Percentiles rank a stretch among this genome's conserved stretches.
These are phyloP conservation scores for Eufriesea mexicana DNA, from an alignment of 1,140 invertebrate species.

Conservation along the genomic window DNA sequence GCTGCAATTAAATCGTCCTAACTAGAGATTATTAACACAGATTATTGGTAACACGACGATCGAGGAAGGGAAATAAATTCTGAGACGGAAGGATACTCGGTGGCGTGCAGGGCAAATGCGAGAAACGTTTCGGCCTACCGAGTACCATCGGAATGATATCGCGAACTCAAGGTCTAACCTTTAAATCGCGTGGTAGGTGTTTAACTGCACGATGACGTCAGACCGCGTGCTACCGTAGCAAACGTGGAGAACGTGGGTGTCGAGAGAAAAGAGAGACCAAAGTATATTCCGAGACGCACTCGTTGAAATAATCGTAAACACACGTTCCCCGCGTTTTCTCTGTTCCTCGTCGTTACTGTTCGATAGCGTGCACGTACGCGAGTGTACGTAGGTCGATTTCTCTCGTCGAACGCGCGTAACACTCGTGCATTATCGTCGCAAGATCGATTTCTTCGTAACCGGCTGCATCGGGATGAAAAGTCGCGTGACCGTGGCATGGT, in stretches of 20 bases:
- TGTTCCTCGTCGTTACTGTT: background rate
- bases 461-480: conserved; percentile 46
- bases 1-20: too few species aligned
- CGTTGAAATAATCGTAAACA: background rate
- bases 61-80: background rate
- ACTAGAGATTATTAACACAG: too few species aligned
- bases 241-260: conserved; percentile 16
- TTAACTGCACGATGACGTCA: conserved; percentile 64
- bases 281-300: background rate
- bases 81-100: background rate
- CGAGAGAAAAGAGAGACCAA: background rate
- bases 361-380: background rate
- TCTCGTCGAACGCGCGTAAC: conserved; percentile 30
- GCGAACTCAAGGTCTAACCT: conserved; percentile 63
- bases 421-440: conserved; percentile 35
- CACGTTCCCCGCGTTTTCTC: background rate
- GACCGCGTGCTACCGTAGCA: conserved; percentile 14
- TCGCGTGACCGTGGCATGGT: conserved; percentile 47
- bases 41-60: too few species aligned
- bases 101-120: background rate
- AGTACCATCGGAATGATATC: conserved; percentile 57
- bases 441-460: conserved; percentile 49
- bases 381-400: conserved; percentile 9
- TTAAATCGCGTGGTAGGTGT: conserved; percentile 58
- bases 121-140: conserved; percentile 1